Base-by-base conservation (phyloP, 64 coral and sea anemone genomes). In the Pocillopora verrucosa region DNA sequence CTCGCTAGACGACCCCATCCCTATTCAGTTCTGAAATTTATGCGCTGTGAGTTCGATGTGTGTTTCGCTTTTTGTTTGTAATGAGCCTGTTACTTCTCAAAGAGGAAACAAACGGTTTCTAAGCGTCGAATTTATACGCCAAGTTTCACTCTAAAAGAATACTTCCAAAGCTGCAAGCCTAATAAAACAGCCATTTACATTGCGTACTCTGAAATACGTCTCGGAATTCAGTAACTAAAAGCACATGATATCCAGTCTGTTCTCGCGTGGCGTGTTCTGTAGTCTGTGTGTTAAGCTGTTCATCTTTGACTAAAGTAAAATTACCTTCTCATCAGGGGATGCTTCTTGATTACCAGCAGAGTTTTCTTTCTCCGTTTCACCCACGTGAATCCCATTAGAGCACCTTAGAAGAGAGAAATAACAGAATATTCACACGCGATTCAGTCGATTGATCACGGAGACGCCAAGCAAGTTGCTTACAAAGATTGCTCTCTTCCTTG, bases 351-450 rank as follows among this genome's bases (percentile, higher is more conserved):
- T n/a, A 58, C 22, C n/a, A 56, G 4, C 20, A 72, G 65, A 85
- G 20, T 56, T 11, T 72, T 63, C 64, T 37, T 72, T 85, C 22
- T 58, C 82, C 64, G 58, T 72, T 72, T 37, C 65, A 70, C 82
- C 6, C 57, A 72, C 82, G 13, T 56, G 41, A 57, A 36, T 12
- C 37, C 82, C 82, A 38, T 85, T 85, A 2, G 36, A 72, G 41
- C 82, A 85, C 82, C 82, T 85, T 85, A 45, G 82, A 85, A 37
- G 20, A 84, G 70, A 85, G 17, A 85, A 72, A 70, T 41, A 83
- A 45, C 65, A 85, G 16, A 85, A 72, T 72, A 72, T 85, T 85
- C 65, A 85, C 77, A 79, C 77, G 82, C 69, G 82, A 17, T 84
- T 85, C 82, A 26, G 37, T 25, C 11, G 37, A 45, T 20, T 22